Percentiles rank a stretch among this genome's conserved stretches.
Evolutionary conservation across 2,888 invertebrate genomes (phyloP).

Genomic region (Sphinx pinastri): DNA sequence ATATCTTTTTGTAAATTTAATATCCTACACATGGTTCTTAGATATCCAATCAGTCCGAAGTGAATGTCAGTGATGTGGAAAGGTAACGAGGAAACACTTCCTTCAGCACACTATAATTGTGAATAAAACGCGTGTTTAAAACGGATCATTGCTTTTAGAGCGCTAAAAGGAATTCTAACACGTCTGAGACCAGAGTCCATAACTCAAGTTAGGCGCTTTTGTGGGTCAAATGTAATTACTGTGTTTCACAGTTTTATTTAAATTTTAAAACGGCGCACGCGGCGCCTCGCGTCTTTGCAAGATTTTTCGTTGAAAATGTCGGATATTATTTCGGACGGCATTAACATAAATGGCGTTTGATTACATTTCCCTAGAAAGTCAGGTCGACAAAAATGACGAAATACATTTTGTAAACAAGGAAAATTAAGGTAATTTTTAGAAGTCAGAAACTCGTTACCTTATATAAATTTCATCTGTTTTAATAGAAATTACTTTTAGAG

Average conservation of each 20-base stretch:
- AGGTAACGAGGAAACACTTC: neutral
- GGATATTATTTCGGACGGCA: too few species aligned
- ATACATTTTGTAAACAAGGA: too few species aligned
- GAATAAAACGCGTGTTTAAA: neutral
- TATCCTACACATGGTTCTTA: too few species aligned
- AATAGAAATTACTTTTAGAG: neutral
- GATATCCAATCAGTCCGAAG: too few species aligned
- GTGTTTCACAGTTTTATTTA: neutral
- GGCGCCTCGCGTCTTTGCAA: neutral
- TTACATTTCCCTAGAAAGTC: too few species aligned
- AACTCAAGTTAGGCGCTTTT: neutral
- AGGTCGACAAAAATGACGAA: too few species aligned
- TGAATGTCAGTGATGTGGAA: neutral
- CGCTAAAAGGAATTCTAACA: neutral
- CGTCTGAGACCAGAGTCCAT: neutral
- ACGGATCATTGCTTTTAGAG: conserved; percentile 5
- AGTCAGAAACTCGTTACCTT: neutral
- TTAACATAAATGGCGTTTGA: too few species aligned
- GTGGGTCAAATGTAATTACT: neutral
- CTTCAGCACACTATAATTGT: neutral
- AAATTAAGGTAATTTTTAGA: neutral
- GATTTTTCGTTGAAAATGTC: neutral
- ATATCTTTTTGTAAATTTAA: too few species aligned
- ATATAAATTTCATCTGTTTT: neutral
- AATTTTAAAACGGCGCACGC: neutral